Evolutionary conservation across 2,888 invertebrate genomes (phyloP).

Genomic region (Pachymerium ferrugineum): DNA sequence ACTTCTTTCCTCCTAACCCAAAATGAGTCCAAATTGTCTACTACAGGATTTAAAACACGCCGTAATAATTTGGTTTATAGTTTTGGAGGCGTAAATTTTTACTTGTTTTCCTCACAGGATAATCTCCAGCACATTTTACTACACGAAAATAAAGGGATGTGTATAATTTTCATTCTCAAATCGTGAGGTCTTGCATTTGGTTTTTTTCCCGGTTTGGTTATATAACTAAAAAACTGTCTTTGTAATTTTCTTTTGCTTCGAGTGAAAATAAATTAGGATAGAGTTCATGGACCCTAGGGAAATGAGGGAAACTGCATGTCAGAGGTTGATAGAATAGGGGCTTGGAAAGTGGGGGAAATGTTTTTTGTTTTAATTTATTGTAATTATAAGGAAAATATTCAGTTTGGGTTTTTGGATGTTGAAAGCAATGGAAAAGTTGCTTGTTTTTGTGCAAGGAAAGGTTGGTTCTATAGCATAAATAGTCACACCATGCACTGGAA

Average conservation of each 20-base stretch:
- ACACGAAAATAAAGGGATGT: neutral
- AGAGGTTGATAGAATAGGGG: no score
- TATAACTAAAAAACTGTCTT: neutral
- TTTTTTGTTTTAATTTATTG: no score
- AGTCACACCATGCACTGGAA: no score
- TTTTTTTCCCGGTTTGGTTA: neutral
- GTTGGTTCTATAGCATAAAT: no score
- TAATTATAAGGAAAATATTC: no score
- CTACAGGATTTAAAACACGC: neutral
- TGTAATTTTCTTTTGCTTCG: no score
- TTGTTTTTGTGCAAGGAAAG: no score
- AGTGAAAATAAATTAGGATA: neutral
- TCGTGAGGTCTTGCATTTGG: neutral
- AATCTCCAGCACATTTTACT: neutral
- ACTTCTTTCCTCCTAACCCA: neutral
- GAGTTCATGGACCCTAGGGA: neutral
- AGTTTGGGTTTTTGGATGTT: no score
- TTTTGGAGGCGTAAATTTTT: neutral
- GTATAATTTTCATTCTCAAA: neutral
- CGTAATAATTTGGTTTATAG: neutral
- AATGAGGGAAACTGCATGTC: neutral
- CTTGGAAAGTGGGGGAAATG: no score
- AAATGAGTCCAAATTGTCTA: neutral
- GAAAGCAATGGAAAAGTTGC: no score
- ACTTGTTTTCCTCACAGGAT: neutral